phyloP scores from a whole-genome alignment of 2,113 vertebrate genomes.

The Xenopus borealis region DNA sequence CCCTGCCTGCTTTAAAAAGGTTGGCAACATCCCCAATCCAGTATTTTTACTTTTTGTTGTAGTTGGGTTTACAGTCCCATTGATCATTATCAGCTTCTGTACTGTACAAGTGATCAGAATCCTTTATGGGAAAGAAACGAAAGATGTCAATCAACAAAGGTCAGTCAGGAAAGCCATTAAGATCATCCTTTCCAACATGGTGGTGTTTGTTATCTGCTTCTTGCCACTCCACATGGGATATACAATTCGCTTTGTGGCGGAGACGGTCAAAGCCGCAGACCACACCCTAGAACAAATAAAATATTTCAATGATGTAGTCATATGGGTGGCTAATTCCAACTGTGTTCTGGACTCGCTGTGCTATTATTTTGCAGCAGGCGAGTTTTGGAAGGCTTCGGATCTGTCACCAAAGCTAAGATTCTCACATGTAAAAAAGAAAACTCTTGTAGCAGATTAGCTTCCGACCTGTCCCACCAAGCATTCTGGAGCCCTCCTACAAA shows the following conservation, averaged over 20 bases:
- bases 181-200: slow-evolving; percentile 55
- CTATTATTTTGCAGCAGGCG: slow-evolving; percentile 49
- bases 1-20: slow-evolving; percentile 47
- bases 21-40: neutral
- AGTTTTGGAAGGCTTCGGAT: slow-evolving; percentile 14
- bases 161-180: slow-evolving; percentile 34
- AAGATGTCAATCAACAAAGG: neutral
- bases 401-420: neutral
- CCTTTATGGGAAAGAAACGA: neutral
- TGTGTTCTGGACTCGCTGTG: slow-evolving; percentile 47
- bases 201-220: slow-evolving; percentile 71
- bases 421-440: no score
- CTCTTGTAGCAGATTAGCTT: no score
- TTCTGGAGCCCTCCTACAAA: no score
- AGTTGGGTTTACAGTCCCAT: slow-evolving; percentile 37
- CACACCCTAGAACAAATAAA: neutral
- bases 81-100: slow-evolving; percentile 45
- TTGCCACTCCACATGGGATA: slow-evolving; percentile 48
- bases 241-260: slow-evolving; percentile 29
- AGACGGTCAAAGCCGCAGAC: slow-evolving; percentile 14
- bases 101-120: slow-evolving; percentile 34
- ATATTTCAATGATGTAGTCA: slow-evolving; percentile 38
- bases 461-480: no score
- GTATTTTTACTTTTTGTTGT: slow-evolving; percentile 22
- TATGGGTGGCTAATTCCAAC: slow-evolving; percentile 42